Conservation (phyloP, 2,113 vertebrate species). For the Heterotilapia buettikoferi region DNA sequence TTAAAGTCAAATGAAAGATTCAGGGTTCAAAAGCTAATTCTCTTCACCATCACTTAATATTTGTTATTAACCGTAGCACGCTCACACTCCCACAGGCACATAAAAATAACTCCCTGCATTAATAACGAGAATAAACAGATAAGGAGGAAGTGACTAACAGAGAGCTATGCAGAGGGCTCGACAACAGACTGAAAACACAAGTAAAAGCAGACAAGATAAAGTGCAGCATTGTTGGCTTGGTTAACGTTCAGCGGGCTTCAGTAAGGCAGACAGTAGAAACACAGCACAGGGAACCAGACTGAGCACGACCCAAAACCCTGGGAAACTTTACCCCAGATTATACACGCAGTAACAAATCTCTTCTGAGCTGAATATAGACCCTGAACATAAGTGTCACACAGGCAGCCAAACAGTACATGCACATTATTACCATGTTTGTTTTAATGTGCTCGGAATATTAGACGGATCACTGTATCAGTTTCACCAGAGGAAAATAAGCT, state of each 20-base stretch:
- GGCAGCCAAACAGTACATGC: not conserved
- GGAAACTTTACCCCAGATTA: slow-evolving; percentile 6
- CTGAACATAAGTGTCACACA: not conserved
- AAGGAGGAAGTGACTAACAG: not conserved
- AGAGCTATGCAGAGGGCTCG: not conserved
- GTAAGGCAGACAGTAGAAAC: slow-evolving; percentile 7
- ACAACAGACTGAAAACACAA: slow-evolving; percentile 28
- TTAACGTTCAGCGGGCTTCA: not conserved
- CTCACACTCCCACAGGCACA: not conserved
- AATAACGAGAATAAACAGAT: not conserved
- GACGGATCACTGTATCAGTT: not conserved
- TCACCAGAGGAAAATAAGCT: not conserved
- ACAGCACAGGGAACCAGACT: slow-evolving; percentile 17
- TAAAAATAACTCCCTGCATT: not conserved
- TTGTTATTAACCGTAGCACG: not conserved
- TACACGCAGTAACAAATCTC: not conserved
- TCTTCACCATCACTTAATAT: not conserved
- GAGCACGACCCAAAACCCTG: not conserved
- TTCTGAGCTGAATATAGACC: not conserved
- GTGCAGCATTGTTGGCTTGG: slow-evolving; percentile 6
- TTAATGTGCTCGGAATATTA: not conserved
- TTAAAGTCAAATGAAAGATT: not conserved
- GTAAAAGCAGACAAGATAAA: slow-evolving; percentile 30
- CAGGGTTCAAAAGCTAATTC: not conserved
- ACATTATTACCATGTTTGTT: not conserved